phyloP scores from a whole-genome alignment of 2,797 vertebrate genomes.

The Anguilla megastoma region DNA sequence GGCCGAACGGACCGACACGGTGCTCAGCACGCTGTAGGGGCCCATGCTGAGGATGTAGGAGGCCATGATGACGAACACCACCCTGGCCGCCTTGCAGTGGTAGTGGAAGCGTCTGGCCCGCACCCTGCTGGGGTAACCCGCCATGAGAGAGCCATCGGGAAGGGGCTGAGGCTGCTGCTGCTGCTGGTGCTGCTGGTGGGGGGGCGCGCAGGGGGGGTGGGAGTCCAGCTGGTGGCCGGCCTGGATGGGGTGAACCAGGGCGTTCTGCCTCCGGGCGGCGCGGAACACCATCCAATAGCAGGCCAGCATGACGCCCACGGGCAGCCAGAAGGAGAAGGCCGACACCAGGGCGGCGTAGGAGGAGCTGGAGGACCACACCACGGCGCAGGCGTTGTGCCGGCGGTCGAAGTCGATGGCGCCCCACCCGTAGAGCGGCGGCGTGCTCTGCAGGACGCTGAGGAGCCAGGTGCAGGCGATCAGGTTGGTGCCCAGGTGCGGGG shows the following conservation, averaged over 20 bases:
- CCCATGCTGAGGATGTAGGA: slow-evolving; percentile 87
- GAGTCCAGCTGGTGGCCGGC: slow-evolving; percentile 63
- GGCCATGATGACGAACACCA: slow-evolving; percentile 86
- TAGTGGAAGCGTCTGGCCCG: slow-evolving; percentile 80
- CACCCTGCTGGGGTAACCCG: slow-evolving; percentile 65
- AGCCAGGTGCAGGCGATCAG: slow-evolving; percentile 85
- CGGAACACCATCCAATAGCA: slow-evolving; percentile 89
- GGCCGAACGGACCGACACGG: slow-evolving; percentile 71
- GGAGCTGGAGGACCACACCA: slow-evolving; percentile 83
- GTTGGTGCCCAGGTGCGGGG: slow-evolving; percentile 78
- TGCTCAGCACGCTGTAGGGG: slow-evolving; percentile 83
- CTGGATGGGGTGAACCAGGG: slow-evolving; percentile 81
- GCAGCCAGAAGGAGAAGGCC: slow-evolving; percentile 80
- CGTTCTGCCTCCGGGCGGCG: slow-evolving; percentile 83
- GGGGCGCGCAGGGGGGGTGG: slow-evolving; percentile 48
- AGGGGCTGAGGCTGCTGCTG: slow-evolving; percentile 50
- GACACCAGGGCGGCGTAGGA: slow-evolving; percentile 80
- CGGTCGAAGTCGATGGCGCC: slow-evolving; percentile 80
- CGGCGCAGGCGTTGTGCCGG: slow-evolving; percentile 77
- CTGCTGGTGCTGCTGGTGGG: slow-evolving; percentile 53
- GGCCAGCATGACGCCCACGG: slow-evolving; percentile 80
- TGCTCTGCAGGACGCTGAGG: slow-evolving; percentile 81
- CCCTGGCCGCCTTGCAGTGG: slow-evolving; percentile 85
- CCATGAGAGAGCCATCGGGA: slow-evolving; percentile 56
- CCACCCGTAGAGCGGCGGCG: slow-evolving; percentile 86